Evolutionary conservation across 2,113 vertebrate species (phyloP), one percentile per base, ranked within the genome.

Genomic region (Leuciscus idus): DNA sequence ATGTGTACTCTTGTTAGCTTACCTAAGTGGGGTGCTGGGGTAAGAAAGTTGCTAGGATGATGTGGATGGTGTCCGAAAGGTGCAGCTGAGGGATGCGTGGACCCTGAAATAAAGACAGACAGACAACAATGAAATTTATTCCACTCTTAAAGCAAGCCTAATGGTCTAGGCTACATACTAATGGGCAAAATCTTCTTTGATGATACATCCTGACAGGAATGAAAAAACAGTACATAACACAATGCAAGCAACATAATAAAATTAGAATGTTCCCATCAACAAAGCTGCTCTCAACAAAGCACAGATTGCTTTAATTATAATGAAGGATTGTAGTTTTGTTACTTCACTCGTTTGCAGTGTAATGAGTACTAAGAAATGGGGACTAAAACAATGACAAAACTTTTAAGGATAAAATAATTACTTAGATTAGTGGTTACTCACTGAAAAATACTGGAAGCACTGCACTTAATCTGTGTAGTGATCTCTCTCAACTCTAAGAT

Each of bases 11-110:
- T 62, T 62, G 23, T 36, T 7, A n/a, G 39, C 94, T 87, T 95
- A 99, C 98, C 98, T 89, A 99, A 95, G 90, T 99, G 97, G 90
- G 98, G 95, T 43, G 95, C 96, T 17, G 97, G 97, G 91, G 95
- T 94, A 77, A 99, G 97, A 88, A 98, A 99, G 94, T 97, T 98
- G 93, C 96, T 96, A 19, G 92, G 94, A 91, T 99, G 98, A 92
- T 98, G 98, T 36, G 96, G 93, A 0, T 97, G 96, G 48, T 96
- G 97, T 84, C 97, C 96, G 1, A 99, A 99, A 10, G 96, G 96
- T 73, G 95, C 95, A 43, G 95, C 96, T 0, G 97, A 93, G 26
- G 97, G 97, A 76, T 99, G 98, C 10, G 95, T 95, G 75, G 97
- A 96, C 92, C 98, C 98, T 99, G 90, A 88, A 36, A 87, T 26